Conservation (phyloP, 2,113 vertebrate species). For the Dasyurus viverrinus region DNA sequence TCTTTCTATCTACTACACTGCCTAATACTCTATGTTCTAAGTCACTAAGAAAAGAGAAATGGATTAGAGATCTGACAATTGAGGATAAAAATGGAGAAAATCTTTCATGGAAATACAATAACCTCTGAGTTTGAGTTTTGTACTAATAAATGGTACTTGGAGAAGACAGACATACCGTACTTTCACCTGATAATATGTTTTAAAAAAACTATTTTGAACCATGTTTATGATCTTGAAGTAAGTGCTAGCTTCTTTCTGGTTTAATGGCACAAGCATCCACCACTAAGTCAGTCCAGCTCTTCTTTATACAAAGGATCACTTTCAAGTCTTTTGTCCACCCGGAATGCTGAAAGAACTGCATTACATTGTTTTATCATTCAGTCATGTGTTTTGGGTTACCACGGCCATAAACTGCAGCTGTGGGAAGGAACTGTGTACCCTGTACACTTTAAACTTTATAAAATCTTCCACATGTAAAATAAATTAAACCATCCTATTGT, state of each 20-base stretch:
- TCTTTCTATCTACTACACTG: neutral
- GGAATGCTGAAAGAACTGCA: conserved; percentile 31
- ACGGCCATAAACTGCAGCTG: conserved; percentile 70
- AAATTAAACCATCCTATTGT: conserved; percentile 71
- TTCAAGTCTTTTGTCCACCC: conserved; percentile 61
- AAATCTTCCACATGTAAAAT: conserved; percentile 77
- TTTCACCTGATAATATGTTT: conserved; percentile 12
- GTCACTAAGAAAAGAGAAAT: conserved; percentile 14
- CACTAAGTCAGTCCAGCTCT: conserved; percentile 31
- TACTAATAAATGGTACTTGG: conserved; percentile 10
- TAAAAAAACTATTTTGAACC: conserved; percentile 26
- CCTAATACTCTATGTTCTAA: neutral
- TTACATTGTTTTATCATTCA: conserved; percentile 64
- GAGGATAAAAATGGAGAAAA: conserved; percentile 3
- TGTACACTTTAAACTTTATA: conserved; percentile 67
- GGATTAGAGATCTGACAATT: neutral
- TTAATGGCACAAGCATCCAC: conserved; percentile 14
- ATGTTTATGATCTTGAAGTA: conserved; percentile 27
- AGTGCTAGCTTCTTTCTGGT: conserved; percentile 25
- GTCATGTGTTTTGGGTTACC: conserved; percentile 71
- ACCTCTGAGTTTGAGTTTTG: conserved; percentile 39
- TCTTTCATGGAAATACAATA: neutral
- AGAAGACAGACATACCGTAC: neutral
- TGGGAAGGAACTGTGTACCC: conserved; percentile 57
- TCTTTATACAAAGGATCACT: conserved; percentile 44